These are phyloP conservation scores for Sycobia sp. DNA, from an alignment of 1,140 invertebrate genomes.

Conservation along the genomic window DNA sequence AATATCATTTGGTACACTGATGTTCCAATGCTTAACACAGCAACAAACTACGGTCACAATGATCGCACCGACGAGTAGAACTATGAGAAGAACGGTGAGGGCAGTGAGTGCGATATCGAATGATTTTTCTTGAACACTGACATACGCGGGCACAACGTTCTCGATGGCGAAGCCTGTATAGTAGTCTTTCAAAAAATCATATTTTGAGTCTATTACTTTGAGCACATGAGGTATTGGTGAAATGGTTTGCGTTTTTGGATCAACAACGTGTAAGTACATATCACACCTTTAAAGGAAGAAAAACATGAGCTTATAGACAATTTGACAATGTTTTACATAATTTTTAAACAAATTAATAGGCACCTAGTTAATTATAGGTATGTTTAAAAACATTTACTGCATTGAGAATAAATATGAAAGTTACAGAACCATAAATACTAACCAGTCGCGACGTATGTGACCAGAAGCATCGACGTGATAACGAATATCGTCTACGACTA, in stretches of 20 bases:
- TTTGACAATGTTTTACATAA: not conserved
- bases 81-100: slow-evolving; percentile 82
- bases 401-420: too few species aligned
- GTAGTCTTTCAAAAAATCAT: slow-evolving; percentile 79
- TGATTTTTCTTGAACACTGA: slow-evolving; percentile 67
- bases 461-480: slow-evolving; percentile 75
- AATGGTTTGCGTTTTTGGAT: slow-evolving; percentile 75
- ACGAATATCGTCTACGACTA: slow-evolving; percentile 79
- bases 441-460: slow-evolving; percentile 73
- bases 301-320: not conserved
- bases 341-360: not conserved
- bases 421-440: slow-evolving; percentile 27
- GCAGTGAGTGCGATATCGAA: slow-evolving; percentile 86
- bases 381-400: too few species aligned
- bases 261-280: slow-evolving; percentile 85
- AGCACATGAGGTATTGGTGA: slow-evolving; percentile 79
- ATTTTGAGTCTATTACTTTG: slow-evolving; percentile 83
- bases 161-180: slow-evolving; percentile 82
- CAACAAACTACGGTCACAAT: slow-evolving; percentile 88
- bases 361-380: not conserved
- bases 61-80: slow-evolving; percentile 83
- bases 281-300: slow-evolving; percentile 73
- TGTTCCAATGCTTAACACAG: slow-evolving; percentile 84
- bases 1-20: slow-evolving; percentile 69
- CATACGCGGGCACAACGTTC: slow-evolving; percentile 73